These are phyloP conservation scores for Musca vetustissima DNA, from an alignment of 1,140 invertebrate genomes.

Conservation along the genomic window DNA sequence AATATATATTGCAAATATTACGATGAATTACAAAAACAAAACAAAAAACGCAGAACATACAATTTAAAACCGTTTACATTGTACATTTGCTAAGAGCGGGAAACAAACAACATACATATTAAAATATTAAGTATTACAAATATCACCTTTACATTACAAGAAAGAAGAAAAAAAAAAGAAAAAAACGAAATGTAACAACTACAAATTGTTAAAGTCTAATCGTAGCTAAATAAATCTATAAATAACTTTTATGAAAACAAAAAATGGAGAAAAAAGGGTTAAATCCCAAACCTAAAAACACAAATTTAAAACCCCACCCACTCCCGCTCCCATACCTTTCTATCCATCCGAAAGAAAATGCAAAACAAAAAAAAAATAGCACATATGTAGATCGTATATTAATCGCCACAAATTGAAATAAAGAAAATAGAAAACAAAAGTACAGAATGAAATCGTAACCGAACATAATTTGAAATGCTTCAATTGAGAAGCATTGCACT, in stretches of 20 bases:
- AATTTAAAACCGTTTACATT: background rate
- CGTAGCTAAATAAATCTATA: too few species aligned
- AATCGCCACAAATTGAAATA: background rate
- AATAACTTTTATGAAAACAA: too few species aligned
- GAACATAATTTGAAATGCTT: slow-evolving; percentile 1
- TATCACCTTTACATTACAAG: too few species aligned
- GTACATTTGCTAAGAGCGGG: background rate
- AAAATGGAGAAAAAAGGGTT: too few species aligned
- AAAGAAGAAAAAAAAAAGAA: too few species aligned
- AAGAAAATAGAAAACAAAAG: background rate
- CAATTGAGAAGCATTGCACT: background rate
- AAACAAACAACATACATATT: background rate
- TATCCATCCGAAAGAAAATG: background rate
- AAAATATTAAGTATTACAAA: background rate
- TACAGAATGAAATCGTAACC: background rate
- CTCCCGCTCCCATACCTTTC: background rate
- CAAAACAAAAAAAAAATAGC: background rate
- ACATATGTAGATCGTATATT: background rate
- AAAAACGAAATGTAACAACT: too few species aligned
- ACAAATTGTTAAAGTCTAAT: too few species aligned
- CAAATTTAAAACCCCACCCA: too few species aligned
- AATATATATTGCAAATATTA: background rate
- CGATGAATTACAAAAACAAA: background rate
- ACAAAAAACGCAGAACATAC: background rate
- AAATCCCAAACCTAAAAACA: too few species aligned